These are phyloP conservation scores for Lobophora halterata DNA, from an alignment of 2,888 invertebrate genomes.

Conservation along the genomic window DNA sequence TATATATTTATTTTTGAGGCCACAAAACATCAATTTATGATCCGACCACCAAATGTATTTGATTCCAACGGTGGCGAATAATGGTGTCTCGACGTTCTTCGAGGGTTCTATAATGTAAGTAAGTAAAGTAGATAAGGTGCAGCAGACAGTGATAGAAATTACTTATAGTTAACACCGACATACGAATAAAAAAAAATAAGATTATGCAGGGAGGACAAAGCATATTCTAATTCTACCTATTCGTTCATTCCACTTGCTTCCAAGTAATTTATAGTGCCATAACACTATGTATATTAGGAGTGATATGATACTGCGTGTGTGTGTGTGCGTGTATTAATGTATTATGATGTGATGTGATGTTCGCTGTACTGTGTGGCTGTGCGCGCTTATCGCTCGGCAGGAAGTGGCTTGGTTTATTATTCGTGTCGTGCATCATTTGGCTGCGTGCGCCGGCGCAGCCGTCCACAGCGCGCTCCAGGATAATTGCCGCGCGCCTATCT, in stretches of 20 bases:
- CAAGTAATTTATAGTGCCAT: constrained; percentile 32
- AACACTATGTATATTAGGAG: constrained; percentile 39
- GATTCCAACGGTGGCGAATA: too few relatives aligned
- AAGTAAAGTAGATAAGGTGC: too few relatives aligned
- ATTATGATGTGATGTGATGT: constrained; percentile 53
- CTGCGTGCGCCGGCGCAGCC: constrained; percentile 60
- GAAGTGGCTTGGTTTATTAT: constrained; percentile 79
- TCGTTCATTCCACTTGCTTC: constrained; percentile 22
- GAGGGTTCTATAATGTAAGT: too few relatives aligned
- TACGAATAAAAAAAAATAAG: constrained; percentile 2
- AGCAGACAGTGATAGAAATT: too few relatives aligned
- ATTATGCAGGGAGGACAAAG: constrained; percentile 17
- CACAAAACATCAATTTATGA: too few relatives aligned
- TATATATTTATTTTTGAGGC: too few relatives aligned
- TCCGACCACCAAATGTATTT: too few relatives aligned
- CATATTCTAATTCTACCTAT: too few relatives aligned
- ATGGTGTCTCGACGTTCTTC: too few relatives aligned
- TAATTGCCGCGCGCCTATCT: constrained; percentile 50
- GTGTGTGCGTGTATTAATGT: constrained; percentile 32
- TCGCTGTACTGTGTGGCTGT: constrained; percentile 38
- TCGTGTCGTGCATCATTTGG: constrained; percentile 75
- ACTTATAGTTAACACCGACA: too few relatives aligned
- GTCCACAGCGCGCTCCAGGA: constrained; percentile 54
- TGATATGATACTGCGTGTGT: constrained; percentile 23
- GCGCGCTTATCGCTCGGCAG: constrained; percentile 74